Conservation (phyloP, 2,888 invertebrate genomes). For the Spisula solida region DNA sequence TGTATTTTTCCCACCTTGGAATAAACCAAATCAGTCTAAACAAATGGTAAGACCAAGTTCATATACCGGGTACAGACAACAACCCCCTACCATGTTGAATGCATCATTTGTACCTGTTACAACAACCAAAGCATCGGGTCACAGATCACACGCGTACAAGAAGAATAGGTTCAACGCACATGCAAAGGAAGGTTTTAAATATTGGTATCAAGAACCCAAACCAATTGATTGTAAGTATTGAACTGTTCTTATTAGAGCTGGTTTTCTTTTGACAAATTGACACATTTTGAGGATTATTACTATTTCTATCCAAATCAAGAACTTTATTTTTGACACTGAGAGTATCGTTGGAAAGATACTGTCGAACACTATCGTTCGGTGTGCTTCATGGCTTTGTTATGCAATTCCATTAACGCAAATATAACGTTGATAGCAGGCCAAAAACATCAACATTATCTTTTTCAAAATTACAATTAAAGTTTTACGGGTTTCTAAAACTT, state of each 20-base stretch:
- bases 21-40: background rate
- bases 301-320: too few relatives aligned
- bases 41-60: background rate
- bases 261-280: too few relatives aligned
- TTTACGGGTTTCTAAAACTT: too few relatives aligned
- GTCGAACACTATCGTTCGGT: too few relatives aligned
- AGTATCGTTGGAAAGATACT: too few relatives aligned
- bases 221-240: constrained; percentile 81
- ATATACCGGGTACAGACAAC: constrained; percentile 12
- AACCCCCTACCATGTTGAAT: background rate
- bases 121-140: background rate
- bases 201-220: constrained; percentile 81
- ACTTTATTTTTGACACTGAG: too few relatives aligned
- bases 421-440: too few relatives aligned
- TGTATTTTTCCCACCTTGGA: constrained; percentile 76
- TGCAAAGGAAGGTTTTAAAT: constrained; percentile 79
- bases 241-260: background rate
- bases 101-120: background rate
- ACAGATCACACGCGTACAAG: constrained; percentile 28
- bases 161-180: constrained; percentile 72
- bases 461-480: too few relatives aligned
- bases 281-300: too few relatives aligned
- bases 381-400: too few relatives aligned
- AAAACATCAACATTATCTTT: too few relatives aligned
- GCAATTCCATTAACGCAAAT: too few relatives aligned